These are phyloP conservation scores for Hypomecis atomaria DNA, from an alignment of 2,888 invertebrate genomes.

Conservation along the genomic window DNA sequence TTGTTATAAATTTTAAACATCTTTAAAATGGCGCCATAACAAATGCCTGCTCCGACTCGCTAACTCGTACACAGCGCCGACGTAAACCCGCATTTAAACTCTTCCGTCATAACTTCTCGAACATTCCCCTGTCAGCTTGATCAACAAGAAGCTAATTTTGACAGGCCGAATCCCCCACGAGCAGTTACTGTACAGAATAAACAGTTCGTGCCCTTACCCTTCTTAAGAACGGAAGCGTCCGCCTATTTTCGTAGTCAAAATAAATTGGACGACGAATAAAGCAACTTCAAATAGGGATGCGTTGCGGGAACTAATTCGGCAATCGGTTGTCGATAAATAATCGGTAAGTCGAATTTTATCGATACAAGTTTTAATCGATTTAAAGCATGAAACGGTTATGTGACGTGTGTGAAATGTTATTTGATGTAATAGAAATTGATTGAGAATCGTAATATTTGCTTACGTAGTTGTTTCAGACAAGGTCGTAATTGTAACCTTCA, in stretches of 20 bases:
- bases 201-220: slow-evolving; percentile 40
- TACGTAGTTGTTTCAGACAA: neutral
- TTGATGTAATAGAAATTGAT: neutral
- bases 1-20: neutral
- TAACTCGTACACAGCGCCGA: neutral
- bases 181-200: slow-evolving; percentile 28
- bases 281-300: slow-evolving; percentile 30
- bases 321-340: slow-evolving; percentile 9
- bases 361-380: neutral
- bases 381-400: too few species aligned
- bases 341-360: neutral
- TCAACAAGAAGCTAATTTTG: slow-evolving; percentile 43
- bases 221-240: slow-evolving; percentile 57
- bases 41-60: neutral
- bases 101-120: slow-evolving; percentile 28
- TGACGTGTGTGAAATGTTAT: too few species aligned
- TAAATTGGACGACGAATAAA: slow-evolving; percentile 60
- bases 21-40: neutral
- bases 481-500: neutral
- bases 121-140: slow-evolving; percentile 30
- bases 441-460: neutral
- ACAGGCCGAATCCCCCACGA: slow-evolving; percentile 36
- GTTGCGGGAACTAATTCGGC: neutral
- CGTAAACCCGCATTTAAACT: slow-evolving; percentile 17
- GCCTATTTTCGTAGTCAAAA: slow-evolving; percentile 72